These are phyloP conservation scores for Lymantria dispar DNA, from an alignment of 2,888 invertebrate species.

Conservation along the genomic window DNA sequence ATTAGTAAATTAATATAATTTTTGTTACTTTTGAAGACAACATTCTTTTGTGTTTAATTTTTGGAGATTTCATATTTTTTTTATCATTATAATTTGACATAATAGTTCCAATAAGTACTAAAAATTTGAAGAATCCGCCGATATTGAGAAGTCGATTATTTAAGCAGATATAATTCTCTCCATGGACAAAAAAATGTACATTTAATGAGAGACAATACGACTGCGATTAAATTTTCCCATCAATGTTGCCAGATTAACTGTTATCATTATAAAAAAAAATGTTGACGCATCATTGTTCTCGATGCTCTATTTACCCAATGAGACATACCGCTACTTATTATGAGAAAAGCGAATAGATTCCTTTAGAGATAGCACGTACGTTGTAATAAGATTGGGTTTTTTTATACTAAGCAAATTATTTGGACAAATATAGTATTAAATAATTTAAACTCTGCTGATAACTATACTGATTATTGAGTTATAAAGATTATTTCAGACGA, in stretches of 20 bases:
- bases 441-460: neutral
- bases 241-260: constrained; percentile 47
- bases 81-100: no score
- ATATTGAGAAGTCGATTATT: no score
- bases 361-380: constrained; percentile 11
- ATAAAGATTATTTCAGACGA: no score
- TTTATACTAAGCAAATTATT: neutral
- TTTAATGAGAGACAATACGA: constrained; percentile 28
- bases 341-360: constrained; percentile 26
- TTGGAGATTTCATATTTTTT: no score
- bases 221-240: constrained; percentile 43
- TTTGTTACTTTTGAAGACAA: no score
- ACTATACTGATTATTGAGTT: no score
- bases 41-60: no score
- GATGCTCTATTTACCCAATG: constrained; percentile 69
- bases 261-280: constrained; percentile 55
- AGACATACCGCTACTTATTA: constrained; percentile 49
- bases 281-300: constrained; percentile 69
- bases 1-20: no score
- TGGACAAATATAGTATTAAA: neutral
- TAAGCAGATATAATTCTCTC: no score
- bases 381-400: constrained; percentile 7
- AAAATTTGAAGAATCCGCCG: no score
- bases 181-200: constrained; percentile 4
- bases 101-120: no score